Evolutionary conservation across 2,888 invertebrate species (phyloP), one percentile per base, ranked within the genome.

Genomic region (Temnothorax unifasciatus): DNA sequence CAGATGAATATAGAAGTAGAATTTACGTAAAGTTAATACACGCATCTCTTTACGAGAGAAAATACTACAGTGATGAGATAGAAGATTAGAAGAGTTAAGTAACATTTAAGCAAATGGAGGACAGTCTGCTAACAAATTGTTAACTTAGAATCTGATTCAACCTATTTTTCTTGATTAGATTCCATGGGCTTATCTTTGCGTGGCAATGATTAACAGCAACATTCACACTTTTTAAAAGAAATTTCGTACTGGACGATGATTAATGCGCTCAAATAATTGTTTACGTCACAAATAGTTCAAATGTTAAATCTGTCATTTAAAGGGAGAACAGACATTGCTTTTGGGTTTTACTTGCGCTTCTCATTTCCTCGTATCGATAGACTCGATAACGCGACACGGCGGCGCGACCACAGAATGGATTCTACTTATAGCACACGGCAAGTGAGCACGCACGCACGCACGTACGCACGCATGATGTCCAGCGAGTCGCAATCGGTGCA

Each of bases 401-500:
- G 50, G 54, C 54, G 41, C 63, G 84, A 61, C 61, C 41, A 25
- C 54, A 82, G 84, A 54, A 61, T 50, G 84, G 59, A 74, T 61
- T 83, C 83, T 68, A 75, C 79, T 86, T 82, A 83, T 79, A 77
- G 86, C 81, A 71, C 71, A 71, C 34, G 79, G 57, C n/a, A 68
- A 76, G 64, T 50, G 66, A 77, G 61, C 71, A 81, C 71, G 59
- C 79, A 34, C 6, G 77, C 47, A 79, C 59, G 77, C 59, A 79
- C 59, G 76, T 61, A 85, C 41, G 82, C 61, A 68, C 83, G 50
- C 25, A 69, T 64, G 63, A 79, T 86, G 82, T 86, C 81, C 86
- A 87, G 77, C 82, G 83, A 85, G 73, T 88, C 64, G 82, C 79
- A 82, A 86, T 88, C 82, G 82, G 82, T 86, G 86, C 88, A 84